Percentiles rank a stretch among this genome's conserved stretches.
Conservation (phyloP, 2,797 vertebrate genomes). For the Crenuchus spilurus region DNA sequence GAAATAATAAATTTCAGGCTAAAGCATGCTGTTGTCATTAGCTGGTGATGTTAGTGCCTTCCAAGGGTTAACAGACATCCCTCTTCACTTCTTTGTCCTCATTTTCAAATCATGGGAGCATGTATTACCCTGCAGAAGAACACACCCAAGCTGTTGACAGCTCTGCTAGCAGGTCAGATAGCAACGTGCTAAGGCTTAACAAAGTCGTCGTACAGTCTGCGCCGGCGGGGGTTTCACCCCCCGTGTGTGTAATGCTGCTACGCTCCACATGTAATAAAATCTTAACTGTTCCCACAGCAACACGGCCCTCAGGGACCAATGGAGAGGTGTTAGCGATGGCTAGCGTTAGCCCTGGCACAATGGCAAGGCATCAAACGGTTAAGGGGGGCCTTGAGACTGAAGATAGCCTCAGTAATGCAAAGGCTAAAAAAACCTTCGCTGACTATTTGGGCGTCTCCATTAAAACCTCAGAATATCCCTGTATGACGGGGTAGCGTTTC, state of each 20-base stretch:
- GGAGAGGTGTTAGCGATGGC: slow-evolving; percentile 2
- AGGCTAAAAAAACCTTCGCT: slow-evolving; percentile 28
- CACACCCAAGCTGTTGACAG: slow-evolving; percentile 16
- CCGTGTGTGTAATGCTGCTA: not conserved
- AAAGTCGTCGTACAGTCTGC: slow-evolving; percentile 35
- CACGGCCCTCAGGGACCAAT: not conserved
- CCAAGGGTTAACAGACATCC: not conserved
- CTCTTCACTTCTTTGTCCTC: not conserved
- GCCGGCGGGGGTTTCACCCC: not conserved
- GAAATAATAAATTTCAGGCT: too few species aligned
- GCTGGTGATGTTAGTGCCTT: too few species aligned
- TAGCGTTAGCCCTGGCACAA: slow-evolving; percentile 13
- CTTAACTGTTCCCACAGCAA: slow-evolving; percentile 29
- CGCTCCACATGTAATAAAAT: slow-evolving; percentile 26
- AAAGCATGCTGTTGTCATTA: too few species aligned
- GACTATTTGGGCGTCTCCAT: slow-evolving; percentile 21
- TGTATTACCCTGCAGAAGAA: slow-evolving; percentile 1
- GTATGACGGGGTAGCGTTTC: slow-evolving; percentile 29
- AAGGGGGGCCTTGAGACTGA: not conserved
- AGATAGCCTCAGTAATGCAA: slow-evolving; percentile 20
- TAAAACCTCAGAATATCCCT: slow-evolving; percentile 39
- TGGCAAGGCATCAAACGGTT: slow-evolving; percentile 38
- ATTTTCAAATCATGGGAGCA: not conserved
- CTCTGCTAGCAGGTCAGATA: slow-evolving; percentile 19
- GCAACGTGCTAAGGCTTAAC: slow-evolving; percentile 35